Conservation (phyloP, 1,140 invertebrate species). For the Hycleus phaleratus region DNA sequence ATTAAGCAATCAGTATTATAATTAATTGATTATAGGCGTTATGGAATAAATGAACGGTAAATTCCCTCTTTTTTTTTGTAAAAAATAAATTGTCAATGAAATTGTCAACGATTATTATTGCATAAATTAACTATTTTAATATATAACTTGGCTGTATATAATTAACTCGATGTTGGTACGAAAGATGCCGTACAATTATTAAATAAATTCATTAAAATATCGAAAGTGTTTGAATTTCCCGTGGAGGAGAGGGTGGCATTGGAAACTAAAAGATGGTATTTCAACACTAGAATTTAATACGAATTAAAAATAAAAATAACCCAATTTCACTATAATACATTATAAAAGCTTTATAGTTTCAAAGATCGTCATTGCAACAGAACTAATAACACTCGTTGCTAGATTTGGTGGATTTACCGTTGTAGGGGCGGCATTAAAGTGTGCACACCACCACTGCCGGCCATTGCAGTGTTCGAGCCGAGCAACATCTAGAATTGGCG, state of each 20-base stretch:
- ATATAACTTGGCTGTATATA: constrained; percentile 39
- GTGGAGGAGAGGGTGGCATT: too few species aligned
- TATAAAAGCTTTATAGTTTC: too few species aligned
- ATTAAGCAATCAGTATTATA: constrained; percentile 36
- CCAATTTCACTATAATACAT: too few species aligned
- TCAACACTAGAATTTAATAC: too few species aligned
- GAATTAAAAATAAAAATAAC: too few species aligned
- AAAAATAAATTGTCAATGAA: constrained; percentile 32
- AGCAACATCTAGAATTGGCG: constrained; percentile 43
- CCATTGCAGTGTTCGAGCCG: constrained; percentile 47
- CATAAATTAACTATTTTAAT: constrained; percentile 38
- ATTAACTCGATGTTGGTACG: constrained; percentile 39
- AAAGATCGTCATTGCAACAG: too few species aligned
- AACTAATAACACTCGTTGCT: too few species aligned
- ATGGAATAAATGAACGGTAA: constrained; percentile 16
- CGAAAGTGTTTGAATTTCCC: too few species aligned
- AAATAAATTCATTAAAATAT: constrained; percentile 22
- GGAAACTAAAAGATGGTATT: too few species aligned
- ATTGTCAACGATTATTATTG: constrained; percentile 34
- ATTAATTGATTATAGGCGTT: constrained; percentile 3
- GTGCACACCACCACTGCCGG: constrained; percentile 41
- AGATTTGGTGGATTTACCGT: constrained; percentile 36
- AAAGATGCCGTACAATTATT: constrained; percentile 34
- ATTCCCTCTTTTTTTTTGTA: too few species aligned
- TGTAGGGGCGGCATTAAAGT: constrained; percentile 48